Base-by-base conservation (phyloP, 2,113 vertebrate genomes). In the Eulemur macaco region DNA sequence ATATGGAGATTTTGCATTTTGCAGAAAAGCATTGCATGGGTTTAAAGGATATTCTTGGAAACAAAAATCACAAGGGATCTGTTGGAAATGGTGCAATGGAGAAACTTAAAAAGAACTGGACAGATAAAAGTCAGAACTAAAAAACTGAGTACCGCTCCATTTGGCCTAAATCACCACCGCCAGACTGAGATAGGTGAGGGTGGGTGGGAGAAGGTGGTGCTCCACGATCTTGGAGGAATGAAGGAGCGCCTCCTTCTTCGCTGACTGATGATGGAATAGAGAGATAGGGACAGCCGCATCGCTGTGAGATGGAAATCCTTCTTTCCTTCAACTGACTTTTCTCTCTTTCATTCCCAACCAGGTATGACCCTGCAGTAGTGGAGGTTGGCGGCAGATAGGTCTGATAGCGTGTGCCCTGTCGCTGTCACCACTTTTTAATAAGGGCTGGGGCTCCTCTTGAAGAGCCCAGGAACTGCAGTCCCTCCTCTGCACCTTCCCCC, bases 401-500 rank as follows among this genome's bases (percentile, higher is more conserved):
- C 39, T 21, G 82, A 93, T 39, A 8, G n/a, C 29, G 9, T 34
- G n/a, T 45, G 84, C 68, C 95, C 81, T 39, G 74, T 68, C 50
- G 0, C 9, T 58, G 63, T 83, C 82, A n/a, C 96, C 31, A 29
- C 83, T 94, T 74, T 89, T 93, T 95, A 95, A 91, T 97, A 91
- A 95, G 85, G 47, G 9, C 88, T 6, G 1, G 42, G 54, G 50
- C 83, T 92, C 86, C 78, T 71, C 92, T 94, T 45, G 92, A 89
- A 86, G 87, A 96, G 95, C 95, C 94, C 64, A 3, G 97, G 96
- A 97, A 86, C 97, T 73, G 50, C 71, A 60, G 92, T 95, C 93
- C 95, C 97, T 97, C 96, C 97, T 96, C 91, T 88, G 86, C 87
- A 71, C 98, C 98, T 98, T 97, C 97, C 88, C 34, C 95, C 0